phyloP scores from a whole-genome alignment of 2,113 vertebrate species.

The Myanophis thanlyinensis region DNA sequence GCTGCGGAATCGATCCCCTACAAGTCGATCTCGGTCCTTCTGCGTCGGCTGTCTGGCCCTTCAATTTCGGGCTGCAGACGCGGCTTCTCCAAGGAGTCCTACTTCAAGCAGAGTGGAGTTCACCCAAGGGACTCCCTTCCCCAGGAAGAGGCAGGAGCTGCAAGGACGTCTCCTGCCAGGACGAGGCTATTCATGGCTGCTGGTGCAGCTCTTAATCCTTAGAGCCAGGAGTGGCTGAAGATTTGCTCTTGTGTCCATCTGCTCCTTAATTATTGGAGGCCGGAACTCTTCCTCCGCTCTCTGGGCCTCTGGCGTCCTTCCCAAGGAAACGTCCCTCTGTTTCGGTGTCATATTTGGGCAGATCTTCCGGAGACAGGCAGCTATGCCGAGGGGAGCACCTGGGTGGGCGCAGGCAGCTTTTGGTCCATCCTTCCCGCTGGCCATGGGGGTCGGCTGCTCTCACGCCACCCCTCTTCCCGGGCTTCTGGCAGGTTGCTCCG shows the following conservation, averaged over 20 bases:
- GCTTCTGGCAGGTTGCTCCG: constrained; percentile 73
- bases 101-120: not conserved
- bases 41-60: not conserved
- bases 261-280: not conserved
- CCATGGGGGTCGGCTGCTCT: not conserved
- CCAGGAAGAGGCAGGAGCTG: not conserved
- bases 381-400: not conserved
- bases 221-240: not conserved
- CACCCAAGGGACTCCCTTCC: no score
- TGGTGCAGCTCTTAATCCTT: not conserved
- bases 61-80: not conserved
- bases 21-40: not conserved
- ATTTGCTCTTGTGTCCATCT: not conserved
- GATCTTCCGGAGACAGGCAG: not conserved
- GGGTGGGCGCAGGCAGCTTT: not conserved
- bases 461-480: not conserved
- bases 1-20: not conserved
- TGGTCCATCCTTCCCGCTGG: not conserved
- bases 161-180: not conserved
- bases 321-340: no score
- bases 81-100: not conserved
- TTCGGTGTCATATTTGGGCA: no score
- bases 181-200: accelerated
- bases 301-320: not conserved
- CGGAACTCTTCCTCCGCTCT: not conserved